A percentile compares a stretch with the other conserved stretches of the same genome.
These are phyloP conservation scores for Megalops cyprinoides DNA, from an alignment of 2,797 vertebrate genomes.

Conservation along the genomic window DNA sequence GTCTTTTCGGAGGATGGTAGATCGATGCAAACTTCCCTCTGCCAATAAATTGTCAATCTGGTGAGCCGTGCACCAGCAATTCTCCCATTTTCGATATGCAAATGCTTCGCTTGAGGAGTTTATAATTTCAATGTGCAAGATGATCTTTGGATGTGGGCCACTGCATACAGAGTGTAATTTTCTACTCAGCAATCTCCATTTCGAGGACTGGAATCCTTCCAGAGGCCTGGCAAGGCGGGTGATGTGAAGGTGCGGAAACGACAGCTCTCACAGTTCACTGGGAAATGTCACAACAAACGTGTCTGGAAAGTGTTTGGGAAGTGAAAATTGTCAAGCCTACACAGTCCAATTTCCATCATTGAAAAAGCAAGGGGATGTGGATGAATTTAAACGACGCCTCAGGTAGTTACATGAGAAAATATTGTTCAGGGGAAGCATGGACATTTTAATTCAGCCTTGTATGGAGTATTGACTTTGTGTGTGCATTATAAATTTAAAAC, in stretches of 20 bases:
- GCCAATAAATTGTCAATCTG: constrained; percentile 36
- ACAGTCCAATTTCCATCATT: too few species aligned
- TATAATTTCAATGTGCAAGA: constrained; percentile 57
- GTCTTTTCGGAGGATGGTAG: constrained; percentile 23
- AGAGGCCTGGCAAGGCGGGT: constrained; percentile 43
- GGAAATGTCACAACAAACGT: constrained; percentile 6
- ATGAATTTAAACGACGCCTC: too few species aligned
- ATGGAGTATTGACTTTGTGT: too few species aligned
- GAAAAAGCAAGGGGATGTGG: too few species aligned
- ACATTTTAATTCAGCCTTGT: too few species aligned
- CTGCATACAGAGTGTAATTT: constrained; percentile 53
- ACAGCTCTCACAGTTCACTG: not conserved
- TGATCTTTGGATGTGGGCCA: constrained; percentile 62
- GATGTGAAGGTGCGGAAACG: constrained; percentile 21
- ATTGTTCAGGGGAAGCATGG: too few species aligned
- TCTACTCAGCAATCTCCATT: constrained; percentile 51
- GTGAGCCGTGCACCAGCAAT: constrained; percentile 36
- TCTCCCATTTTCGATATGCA: constrained; percentile 44
- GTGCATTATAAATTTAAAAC: too few species aligned
- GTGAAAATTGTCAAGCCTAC: too few species aligned
- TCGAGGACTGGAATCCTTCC: constrained; percentile 46
- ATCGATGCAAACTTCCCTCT: constrained; percentile 37
- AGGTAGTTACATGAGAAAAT: too few species aligned
- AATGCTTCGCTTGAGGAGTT: constrained; percentile 58
- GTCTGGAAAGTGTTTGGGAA: not conserved